Conservation (phyloP, 2,888 invertebrate species). For the Erpobdella octoculata region DNA sequence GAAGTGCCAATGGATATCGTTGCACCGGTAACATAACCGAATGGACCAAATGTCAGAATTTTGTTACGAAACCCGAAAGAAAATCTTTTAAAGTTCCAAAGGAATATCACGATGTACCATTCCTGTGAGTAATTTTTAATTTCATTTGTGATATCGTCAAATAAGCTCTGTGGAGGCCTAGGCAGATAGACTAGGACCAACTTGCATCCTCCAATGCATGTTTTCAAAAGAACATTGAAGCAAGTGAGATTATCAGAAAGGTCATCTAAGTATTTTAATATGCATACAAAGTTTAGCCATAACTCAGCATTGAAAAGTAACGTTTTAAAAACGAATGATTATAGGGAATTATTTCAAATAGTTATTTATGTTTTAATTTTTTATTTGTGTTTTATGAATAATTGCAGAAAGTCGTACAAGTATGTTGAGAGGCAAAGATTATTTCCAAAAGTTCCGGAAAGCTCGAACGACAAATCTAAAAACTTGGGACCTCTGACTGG, state of each 20-base stretch:
- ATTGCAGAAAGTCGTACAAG: conserved; percentile 53
- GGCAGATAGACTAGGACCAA: too few species aligned
- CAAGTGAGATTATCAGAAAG: too few species aligned
- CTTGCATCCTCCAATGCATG: too few species aligned
- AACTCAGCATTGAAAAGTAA: too few species aligned
- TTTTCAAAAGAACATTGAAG: too few species aligned
- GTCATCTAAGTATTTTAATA: too few species aligned
- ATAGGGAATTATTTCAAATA: not conserved
- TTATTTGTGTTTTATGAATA: conserved; percentile 8
- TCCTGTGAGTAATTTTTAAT: conserved; percentile 6
- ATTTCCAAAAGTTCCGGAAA: not conserved
- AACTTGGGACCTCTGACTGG: conserved; percentile 61
- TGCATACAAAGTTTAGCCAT: too few species aligned
- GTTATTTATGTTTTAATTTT: not conserved
- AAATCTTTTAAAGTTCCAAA: conserved; percentile 64
- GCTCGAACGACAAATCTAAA: too few species aligned
- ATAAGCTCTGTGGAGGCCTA: too few species aligned
- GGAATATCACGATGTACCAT: conserved; percentile 56
- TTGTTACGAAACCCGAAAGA: conserved; percentile 67
- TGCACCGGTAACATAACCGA: conserved; percentile 76
- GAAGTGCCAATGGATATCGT: conserved; percentile 64
- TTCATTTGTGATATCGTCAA: too few species aligned
- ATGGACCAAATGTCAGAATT: conserved; percentile 77
- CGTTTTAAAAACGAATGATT: too few species aligned
- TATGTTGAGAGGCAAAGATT: conserved; percentile 39